These are phyloP conservation scores for Nasua narica DNA, from an alignment of 2,797 vertebrate genomes.

Conservation along the genomic window DNA sequence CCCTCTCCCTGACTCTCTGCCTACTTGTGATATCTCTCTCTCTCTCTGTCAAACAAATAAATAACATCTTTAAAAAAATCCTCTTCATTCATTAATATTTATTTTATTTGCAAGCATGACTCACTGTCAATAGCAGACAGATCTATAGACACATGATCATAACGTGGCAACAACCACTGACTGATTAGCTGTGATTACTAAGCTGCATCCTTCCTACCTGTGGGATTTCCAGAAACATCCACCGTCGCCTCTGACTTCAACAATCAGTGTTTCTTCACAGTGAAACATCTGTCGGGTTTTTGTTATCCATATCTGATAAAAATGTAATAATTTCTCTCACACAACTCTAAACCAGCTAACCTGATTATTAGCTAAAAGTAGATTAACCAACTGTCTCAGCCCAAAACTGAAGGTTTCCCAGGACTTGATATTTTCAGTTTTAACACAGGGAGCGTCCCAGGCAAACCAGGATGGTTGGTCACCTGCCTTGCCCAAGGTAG, in stretches of 20 bases:
- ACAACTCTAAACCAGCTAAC: neutral
- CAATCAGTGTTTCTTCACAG: neutral
- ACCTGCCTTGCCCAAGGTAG: neutral
- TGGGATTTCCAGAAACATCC: neutral
- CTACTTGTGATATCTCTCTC: too few relatives aligned
- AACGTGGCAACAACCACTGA: neutral
- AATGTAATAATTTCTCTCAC: neutral
- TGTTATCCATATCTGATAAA: neutral
- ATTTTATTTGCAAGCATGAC: neutral
- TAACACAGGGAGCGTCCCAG: neutral
- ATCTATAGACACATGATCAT: neutral
- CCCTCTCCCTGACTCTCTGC: too few relatives aligned
- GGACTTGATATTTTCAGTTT: neutral
- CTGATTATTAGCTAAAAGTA: neutral
- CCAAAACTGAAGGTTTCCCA: neutral
- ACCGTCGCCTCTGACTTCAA: neutral
- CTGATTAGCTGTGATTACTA: neutral
- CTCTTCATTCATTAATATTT: neutral
- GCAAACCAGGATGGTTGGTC: neutral
- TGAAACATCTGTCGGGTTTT: neutral
- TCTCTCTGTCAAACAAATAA: too few relatives aligned
- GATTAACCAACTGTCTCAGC: neutral
- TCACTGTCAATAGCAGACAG: neutral
- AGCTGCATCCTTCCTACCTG: neutral
- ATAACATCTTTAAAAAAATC: neutral